phyloP scores from a whole-genome alignment of 2,888 invertebrate species.

The Mystacides longicornis region DNA sequence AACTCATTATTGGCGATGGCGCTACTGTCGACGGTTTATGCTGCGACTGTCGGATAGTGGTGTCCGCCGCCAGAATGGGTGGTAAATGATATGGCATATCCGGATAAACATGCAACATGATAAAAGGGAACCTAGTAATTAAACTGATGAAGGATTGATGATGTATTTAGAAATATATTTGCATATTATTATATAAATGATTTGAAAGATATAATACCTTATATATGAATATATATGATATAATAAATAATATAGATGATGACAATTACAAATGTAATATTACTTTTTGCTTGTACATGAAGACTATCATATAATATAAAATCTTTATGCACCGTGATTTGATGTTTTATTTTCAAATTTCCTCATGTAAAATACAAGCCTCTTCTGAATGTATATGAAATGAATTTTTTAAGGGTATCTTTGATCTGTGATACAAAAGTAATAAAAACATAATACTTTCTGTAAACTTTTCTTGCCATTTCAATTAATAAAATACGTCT shows the following conservation, averaged over 20 bases:
- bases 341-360: slow-evolving; percentile 7
- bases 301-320: slow-evolving; percentile 27
- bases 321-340: slow-evolving; percentile 25
- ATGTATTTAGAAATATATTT: slow-evolving; percentile 2
- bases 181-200: slow-evolving; percentile 2
- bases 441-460: background rate
- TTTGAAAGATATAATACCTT: too few relatives aligned
- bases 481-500: too few relatives aligned
- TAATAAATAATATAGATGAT: slow-evolving; percentile 24
- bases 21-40: background rate
- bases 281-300: slow-evolving; percentile 27
- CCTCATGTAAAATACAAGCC: background rate
- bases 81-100: background rate
- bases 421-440: background rate
- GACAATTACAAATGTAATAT: slow-evolving; percentile 26
- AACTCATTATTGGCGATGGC: background rate
- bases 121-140: too few relatives aligned
- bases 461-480: background rate
- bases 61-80: background rate
- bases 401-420: background rate
- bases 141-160: background rate
- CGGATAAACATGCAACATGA: too few relatives aligned
- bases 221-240: slow-evolving; percentile 25
- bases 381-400: background rate
- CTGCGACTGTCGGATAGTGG: background rate